phyloP scores from a whole-genome alignment of 2,888 invertebrate genomes.

The Lasioglossum lativentre region DNA sequence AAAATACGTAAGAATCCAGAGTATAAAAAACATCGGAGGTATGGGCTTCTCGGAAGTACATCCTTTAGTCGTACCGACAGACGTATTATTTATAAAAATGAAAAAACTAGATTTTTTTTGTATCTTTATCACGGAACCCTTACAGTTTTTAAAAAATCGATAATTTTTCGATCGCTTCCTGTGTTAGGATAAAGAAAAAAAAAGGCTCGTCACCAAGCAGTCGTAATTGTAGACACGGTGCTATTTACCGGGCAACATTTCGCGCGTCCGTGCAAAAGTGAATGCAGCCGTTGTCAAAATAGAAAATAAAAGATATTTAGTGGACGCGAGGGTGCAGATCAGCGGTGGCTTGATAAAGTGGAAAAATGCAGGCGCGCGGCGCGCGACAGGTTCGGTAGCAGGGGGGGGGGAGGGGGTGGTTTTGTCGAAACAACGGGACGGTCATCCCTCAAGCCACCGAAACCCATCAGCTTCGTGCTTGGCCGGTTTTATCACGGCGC shows the following conservation, averaged over 20 bases:
- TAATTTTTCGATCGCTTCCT: neutral
- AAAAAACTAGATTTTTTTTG: neutral
- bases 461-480: constrained; percentile 72
- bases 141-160: neutral
- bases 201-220: neutral
- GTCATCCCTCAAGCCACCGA: constrained; percentile 76
- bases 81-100: neutral
- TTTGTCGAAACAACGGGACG: constrained; percentile 68
- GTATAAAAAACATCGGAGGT: too few relatives aligned
- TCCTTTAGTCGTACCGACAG: neutral
- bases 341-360: constrained; percentile 68
- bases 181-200: neutral
- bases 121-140: neutral
- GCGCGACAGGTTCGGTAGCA: constrained; percentile 12
- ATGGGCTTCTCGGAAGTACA: too few relatives aligned
- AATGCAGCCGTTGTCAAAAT: constrained; percentile 60
- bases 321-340: constrained; percentile 54
- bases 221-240: constrained; percentile 15
- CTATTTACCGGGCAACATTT: constrained; percentile 43
- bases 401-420: constrained; percentile 26
- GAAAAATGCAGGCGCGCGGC: constrained; percentile 65
- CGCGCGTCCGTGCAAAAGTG: constrained; percentile 56
- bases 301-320: constrained; percentile 70
- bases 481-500: constrained; percentile 79
- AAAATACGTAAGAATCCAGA: too few relatives aligned